Percentiles rank a stretch among this genome's conserved stretches.
These are phyloP conservation scores for Agriopis aurantiaria DNA, from an alignment of 2,888 invertebrate genomes.

Conservation along the genomic window DNA sequence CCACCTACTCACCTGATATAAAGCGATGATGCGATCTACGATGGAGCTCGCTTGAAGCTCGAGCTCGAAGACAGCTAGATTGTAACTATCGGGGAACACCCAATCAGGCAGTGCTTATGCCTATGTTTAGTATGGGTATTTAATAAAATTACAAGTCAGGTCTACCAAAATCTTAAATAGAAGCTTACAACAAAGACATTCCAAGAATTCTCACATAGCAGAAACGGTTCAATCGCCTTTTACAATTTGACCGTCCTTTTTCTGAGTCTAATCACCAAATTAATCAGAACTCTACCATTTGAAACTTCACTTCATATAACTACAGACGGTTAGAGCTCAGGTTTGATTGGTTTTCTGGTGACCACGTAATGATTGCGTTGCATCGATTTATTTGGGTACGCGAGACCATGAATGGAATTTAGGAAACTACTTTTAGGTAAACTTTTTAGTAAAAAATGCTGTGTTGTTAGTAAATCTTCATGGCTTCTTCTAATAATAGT, in stretches of 20 bases:
- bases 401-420: constrained; percentile 49
- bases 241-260: constrained; percentile 42
- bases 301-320: background rate
- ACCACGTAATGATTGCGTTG: constrained; percentile 45
- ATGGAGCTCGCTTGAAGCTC: no score
- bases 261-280: constrained; percentile 36
- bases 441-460: constrained; percentile 32
- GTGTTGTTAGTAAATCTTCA: constrained; percentile 1
- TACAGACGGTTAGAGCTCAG: constrained; percentile 21
- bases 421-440: constrained; percentile 30
- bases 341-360: constrained; percentile 28
- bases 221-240: constrained; percentile 41
- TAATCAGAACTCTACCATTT: constrained; percentile 22
- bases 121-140: no score
- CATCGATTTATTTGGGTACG: constrained; percentile 50
- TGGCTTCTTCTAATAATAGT: no score
- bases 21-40: no score
- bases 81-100: no score
- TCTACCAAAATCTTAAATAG: constrained; percentile 6
- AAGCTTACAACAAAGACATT: constrained; percentile 23
- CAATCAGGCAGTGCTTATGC: no score
- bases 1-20: no score
- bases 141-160: background rate
- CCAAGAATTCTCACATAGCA: constrained; percentile 31
- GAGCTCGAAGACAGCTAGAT: no score